Evolutionary conservation across 2,113 vertebrate genomes (phyloP), one percentile per base, ranked within the genome.

Genomic region (Eudyptes chrysolophus): DNA sequence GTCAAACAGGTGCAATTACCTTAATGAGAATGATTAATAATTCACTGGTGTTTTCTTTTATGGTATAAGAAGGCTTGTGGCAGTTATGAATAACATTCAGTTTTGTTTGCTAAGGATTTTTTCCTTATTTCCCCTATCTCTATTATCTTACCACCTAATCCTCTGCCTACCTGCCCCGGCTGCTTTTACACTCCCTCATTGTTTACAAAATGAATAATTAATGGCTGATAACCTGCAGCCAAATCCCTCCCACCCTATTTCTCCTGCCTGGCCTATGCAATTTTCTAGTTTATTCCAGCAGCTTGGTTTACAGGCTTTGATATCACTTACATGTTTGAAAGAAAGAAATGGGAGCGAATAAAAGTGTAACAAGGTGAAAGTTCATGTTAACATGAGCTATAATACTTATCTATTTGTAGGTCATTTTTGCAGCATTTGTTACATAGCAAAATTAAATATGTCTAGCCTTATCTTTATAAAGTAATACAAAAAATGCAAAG

Each of bases 201-300:
- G 94, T 97, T 98, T 97, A 94, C 89, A 70, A 76, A 96, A 97
- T 98, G 95, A 98, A 98, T 98, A 98, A 98, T 98, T 97, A 82
- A 97, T 96, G 76, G 80, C 5, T 84, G 94, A 98, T 97, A 97
- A 98, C 86, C 84, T 86, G 65, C 76, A 93, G 91, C 78, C 94
- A 87, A 77, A 88, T 70, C 86, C 79, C 78, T 94, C 90, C 92
- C 95, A 92, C 86, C 68, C 57, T 42, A 82, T 52, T 95, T 93
- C 92, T 86, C 90, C 74, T 94, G 54, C 36, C 38, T 96, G 87
- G 61, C 93, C 90, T 78, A 84, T 95, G 79, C 38, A 42, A 92
- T 96, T 97, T 97, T 97, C 91, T 80, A 75, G 66, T 52, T 96
- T 96, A 87, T 97, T 95, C 92, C 79, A 96, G 75, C 82, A 88